These are phyloP conservation scores for Caerostris darwini DNA, from an alignment of 1,140 invertebrate genomes.

Conservation along the genomic window DNA sequence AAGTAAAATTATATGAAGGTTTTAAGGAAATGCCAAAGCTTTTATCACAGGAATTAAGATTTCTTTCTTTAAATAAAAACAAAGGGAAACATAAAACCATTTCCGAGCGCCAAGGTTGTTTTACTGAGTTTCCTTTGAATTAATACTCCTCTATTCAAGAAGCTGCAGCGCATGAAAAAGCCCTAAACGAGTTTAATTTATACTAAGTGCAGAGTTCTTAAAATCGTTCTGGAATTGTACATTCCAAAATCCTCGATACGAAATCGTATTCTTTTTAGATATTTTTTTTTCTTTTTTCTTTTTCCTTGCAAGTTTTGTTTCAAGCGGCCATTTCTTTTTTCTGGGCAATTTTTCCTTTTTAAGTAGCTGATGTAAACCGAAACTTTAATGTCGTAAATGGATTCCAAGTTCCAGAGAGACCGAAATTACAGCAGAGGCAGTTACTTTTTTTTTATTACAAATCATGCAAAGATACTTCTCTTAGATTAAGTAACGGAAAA, in stretches of 20 bases:
- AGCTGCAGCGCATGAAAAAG: not conserved
- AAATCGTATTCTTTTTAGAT: not conserved
- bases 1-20: not conserved
- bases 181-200: constrained; percentile 42
- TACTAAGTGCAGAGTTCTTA: constrained; percentile 50
- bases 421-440: not conserved
- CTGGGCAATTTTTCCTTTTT: constrained; percentile 11
- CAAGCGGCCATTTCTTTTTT: not conserved
- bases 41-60: not conserved
- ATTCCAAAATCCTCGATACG: not conserved
- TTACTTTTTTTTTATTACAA: constrained; percentile 56
- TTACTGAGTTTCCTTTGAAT: not conserved
- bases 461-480: constrained; percentile 45
- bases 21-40: not conserved
- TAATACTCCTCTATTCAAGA: not conserved
- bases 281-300: not conserved
- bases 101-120: not conserved
- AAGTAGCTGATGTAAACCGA: constrained; percentile 57
- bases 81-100: not conserved
- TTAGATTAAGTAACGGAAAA: constrained; percentile 38
- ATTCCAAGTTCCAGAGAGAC: constrained; percentile 46
- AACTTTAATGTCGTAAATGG: constrained; percentile 64
- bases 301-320: not conserved
- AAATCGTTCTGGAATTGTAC: not conserved
- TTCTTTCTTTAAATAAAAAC: not conserved